Evolutionary conservation across 2,888 invertebrate species (phyloP).

Genomic region (Lamellibrachia satsuma): DNA sequence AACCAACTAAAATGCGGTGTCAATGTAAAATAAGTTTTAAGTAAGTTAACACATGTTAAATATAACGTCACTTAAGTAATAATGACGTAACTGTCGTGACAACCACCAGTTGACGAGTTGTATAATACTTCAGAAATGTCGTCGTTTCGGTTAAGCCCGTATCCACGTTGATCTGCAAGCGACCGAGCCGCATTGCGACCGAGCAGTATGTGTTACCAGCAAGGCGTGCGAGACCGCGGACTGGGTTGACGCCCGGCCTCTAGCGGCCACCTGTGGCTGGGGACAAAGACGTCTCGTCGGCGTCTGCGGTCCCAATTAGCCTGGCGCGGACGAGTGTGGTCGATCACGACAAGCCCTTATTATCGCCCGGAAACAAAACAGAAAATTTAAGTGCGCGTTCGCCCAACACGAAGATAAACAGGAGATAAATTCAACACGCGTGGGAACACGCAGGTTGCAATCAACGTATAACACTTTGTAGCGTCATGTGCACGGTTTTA

Average conservation of each 20-base stretch:
- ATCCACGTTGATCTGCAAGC: background rate
- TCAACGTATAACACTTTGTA: background rate
- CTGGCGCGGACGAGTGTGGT: background rate
- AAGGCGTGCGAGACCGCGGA: background rate
- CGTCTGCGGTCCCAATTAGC: background rate
- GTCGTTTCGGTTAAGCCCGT: background rate
- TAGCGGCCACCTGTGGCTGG: too few species aligned
- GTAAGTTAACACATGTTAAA: too few species aligned
- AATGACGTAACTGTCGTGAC: too few species aligned
- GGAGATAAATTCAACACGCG: background rate
- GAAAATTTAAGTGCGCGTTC: background rate
- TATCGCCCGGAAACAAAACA: background rate
- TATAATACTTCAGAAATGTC: background rate
- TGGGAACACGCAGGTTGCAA: background rate
- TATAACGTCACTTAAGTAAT: too few species aligned
- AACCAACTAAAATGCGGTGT: too few species aligned
- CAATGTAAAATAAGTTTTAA: too few species aligned
- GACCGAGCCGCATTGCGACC: background rate
- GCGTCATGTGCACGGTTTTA: background rate
- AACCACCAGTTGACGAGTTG: background rate
- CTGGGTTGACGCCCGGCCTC: too few species aligned
- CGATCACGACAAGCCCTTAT: background rate
- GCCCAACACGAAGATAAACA: background rate
- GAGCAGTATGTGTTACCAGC: background rate
- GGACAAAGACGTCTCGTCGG: background rate